Percentiles rank a stretch among this genome's conserved stretches.
These are phyloP conservation scores for Phenganax marumi DNA, from an alignment of 92 coral and sea anemone genomes.

Conservation along the genomic window DNA sequence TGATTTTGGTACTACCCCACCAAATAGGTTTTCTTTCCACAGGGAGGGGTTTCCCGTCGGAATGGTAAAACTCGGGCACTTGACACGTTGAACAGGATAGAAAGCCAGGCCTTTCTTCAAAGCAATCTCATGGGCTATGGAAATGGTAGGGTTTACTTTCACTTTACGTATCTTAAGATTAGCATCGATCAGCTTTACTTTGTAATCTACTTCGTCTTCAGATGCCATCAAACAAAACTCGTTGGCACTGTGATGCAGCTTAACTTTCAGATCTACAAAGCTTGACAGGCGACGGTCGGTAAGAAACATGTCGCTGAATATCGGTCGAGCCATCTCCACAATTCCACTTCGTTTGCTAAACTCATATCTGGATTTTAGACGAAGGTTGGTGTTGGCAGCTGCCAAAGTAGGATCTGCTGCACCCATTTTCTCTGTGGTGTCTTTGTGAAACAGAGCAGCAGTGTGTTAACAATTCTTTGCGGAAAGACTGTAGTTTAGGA, in stretches of 20 bases:
- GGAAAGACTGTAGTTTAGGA: not conserved
- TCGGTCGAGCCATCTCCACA: conserved; percentile 24
- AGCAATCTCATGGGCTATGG: not conserved
- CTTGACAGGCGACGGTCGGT: conserved; percentile 13
- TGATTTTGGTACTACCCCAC: conserved; percentile 46
- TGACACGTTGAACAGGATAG: too few relatives aligned
- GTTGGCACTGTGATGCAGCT: too few relatives aligned
- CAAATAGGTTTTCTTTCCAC: conserved; percentile 45
- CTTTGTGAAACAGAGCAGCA: too few relatives aligned
- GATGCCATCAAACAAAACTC: conserved; percentile 39
- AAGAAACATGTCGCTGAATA: conserved; percentile 26
- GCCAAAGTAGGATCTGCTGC: conserved; percentile 38
- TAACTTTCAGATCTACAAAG: conserved; percentile 28
- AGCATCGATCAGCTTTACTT: conserved; percentile 29
- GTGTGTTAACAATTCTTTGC: conserved; percentile 13
- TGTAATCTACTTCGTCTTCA: conserved; percentile 26
- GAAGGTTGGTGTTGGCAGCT: conserved; percentile 24
- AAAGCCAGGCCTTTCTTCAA: too few relatives aligned
- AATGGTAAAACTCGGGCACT: too few relatives aligned
- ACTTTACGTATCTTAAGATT: too few relatives aligned
- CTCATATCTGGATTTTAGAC: conserved; percentile 24
- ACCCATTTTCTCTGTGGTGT: conserved; percentile 37
- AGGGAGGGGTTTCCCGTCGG: too few relatives aligned
- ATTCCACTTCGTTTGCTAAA: conserved; percentile 34
- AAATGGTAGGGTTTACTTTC: too few relatives aligned